Conservation (phyloP, 2,113 vertebrate species). For the Scalopus aquaticus region DNA sequence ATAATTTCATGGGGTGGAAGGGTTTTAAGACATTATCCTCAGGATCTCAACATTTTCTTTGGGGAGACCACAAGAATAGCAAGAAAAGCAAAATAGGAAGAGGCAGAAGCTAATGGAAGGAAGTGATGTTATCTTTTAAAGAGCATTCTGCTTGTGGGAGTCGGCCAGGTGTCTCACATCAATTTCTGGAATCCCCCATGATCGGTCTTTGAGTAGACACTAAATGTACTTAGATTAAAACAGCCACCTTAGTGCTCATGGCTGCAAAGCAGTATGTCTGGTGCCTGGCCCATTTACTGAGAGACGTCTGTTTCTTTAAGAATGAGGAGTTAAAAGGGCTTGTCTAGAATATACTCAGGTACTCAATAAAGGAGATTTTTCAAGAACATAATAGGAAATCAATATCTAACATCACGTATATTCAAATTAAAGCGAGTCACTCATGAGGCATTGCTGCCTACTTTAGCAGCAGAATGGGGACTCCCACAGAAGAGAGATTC, state of each 20-base stretch:
- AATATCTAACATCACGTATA: background rate
- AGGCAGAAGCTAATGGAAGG: background rate
- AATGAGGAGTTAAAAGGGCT: background rate
- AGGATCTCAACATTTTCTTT: background rate
- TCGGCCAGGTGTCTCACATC: too few relatives aligned
- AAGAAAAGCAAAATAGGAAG: background rate
- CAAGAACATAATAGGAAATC: too few relatives aligned
- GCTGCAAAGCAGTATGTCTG: fast-evolving
- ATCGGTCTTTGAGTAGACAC: background rate
- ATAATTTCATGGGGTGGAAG: background rate
- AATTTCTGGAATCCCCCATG: too few relatives aligned
- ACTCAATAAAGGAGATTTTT: background rate
- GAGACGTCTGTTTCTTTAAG: background rate
- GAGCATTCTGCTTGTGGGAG: too few relatives aligned
- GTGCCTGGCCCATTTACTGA: background rate
- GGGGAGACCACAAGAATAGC: background rate
- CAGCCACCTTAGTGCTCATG: background rate
- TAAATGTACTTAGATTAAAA: fast-evolving
- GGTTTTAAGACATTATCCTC: background rate
- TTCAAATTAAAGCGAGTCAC: background rate
- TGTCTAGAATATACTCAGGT: background rate
- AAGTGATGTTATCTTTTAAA: too few relatives aligned
- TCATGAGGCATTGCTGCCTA: background rate
- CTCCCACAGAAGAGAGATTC: too few relatives aligned
- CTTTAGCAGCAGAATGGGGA: background rate